A percentile compares a stretch with the other conserved stretches of the same genome.
Conservation (phyloP, 1,140 invertebrate genomes). For the Microvelia longipes region DNA sequence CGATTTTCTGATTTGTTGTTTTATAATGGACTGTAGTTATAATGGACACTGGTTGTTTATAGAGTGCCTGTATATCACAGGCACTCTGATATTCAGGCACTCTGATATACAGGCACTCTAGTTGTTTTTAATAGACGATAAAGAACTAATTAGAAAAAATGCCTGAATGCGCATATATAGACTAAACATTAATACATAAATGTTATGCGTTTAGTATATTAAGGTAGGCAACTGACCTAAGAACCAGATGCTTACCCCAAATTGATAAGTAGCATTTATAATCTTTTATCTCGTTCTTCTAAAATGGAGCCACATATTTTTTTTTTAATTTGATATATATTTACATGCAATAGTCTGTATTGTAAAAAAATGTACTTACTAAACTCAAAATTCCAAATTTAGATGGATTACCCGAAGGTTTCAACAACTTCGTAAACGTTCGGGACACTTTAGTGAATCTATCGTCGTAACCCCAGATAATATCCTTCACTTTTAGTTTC, state of each 20-base stretch:
- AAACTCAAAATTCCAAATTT: constrained; percentile 5
- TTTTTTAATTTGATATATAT: background rate
- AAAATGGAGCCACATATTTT: background rate
- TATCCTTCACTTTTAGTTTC: background rate
- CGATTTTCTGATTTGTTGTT: no score
- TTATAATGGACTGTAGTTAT: no score
- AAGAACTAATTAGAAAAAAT: no score
- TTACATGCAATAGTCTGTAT: background rate
- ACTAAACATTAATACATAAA: background rate
- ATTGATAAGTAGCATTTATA: background rate
- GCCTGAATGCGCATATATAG: no score
- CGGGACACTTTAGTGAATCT: constrained; percentile 3
- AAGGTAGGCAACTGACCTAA: background rate
- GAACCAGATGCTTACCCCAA: no score
- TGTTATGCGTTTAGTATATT: background rate
- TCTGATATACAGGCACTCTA: no score
- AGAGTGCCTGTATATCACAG: no score
- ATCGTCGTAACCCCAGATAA: constrained; percentile 7
- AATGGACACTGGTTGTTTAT: no score
- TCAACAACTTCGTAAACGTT: no score
- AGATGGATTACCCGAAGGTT: background rate
- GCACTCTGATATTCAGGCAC: no score
- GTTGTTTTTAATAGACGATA: no score
- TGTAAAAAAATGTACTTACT: constrained; percentile 5
- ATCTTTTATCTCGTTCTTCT: background rate